Evolutionary conservation across 2,888 invertebrate species (phyloP), one percentile per base, ranked within the genome.

Genomic region (Dusona sp.): DNA sequence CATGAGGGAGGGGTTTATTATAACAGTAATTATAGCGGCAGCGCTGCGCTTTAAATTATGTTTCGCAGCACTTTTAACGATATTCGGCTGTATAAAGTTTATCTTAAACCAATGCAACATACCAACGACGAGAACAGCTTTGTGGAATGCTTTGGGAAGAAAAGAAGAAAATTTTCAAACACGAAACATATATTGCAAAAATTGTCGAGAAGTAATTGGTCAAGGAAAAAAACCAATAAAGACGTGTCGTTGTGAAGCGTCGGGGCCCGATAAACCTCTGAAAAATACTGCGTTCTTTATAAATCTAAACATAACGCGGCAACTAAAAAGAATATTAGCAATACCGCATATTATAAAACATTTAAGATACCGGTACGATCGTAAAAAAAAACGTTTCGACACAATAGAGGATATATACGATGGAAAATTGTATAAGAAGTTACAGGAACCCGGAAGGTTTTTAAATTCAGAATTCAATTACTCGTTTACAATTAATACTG

Each of bases 261-360:
- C 64, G 19, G 67, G 36, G 29, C 77, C 77, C 77, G 54, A 19
- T 48, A 65, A 67, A 78, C 65, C 67, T 67, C 36, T 78, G 77
- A 78, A 65, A 67, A 67, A 78, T 29, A 78, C 51, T 78, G 29
- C 67, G 67, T 48, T 33, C 67, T 77, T 77, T 64, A 64, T 77
- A 65, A 42, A 77, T 42, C 29, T 65, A 33, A 77, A 77, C 65
- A 65, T 65, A 77, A 77, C 48, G 29, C 48, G 45, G 64, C 77
- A 77, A 77, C 65, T 77, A 33, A 77, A 77, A 77, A 61, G 77
- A 77, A 61, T 77, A 45, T 65, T 77, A 48, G 77, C 77, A 64
- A 77, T 77, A 77, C 77, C 77, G 45, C 25, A 77, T 65, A 65
- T 77, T 33, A 33, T 61, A 48, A 65, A 77, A 65, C 77, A 45